Base-by-base conservation (phyloP, 2,888 invertebrate genomes). In the Mimumesa dahlbomi region DNA sequence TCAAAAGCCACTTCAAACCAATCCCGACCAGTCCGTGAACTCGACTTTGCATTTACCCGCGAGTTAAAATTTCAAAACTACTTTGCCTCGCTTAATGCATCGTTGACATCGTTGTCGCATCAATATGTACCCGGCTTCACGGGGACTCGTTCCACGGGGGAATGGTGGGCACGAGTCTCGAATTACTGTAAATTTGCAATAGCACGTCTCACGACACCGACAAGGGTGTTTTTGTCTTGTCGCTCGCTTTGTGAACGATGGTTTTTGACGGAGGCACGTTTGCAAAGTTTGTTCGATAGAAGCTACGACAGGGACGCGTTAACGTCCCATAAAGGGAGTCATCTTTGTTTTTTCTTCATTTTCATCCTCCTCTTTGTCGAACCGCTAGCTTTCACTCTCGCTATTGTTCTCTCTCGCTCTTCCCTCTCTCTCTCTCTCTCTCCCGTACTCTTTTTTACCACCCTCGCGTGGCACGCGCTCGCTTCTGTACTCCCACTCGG, bases 311-410 rank as follows among this genome's bases (percentile, higher is more conserved):
- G 54, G 49, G 36, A 62, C 45, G 49, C 45, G 57, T 53, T 67
- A 57, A 72, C 43, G 43, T 59, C 16, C 29, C 49, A 53, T 67
- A 61, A 61, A 67, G 52, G 31, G 46, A 40, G 54, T 45, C 19
- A 53, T 52, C 40, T 38, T 50, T n/a, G n/a, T n/a, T n/a, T n/a
- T n/a, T n/a, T n/a, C n/a, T n/a, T n/a, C n/a, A n/a, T n/a, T n/a
- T 54, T 36, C 13, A 13, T 31, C 66, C 53, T 59, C 40, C 36
- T 46, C 48, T 31, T 46, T 45, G 53, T 46, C 43, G 25, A 25
- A 25, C 53, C 36, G 68, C 13, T 63, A 18, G 40, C 38, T 58
- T 54, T 21, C 19, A 36, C 43, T 22, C 43, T n/a, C 16, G 7
- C 1, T 21, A 16, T 22, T 58, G 14, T 38, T 42, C 40, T 45